Base-by-base conservation (phyloP, 2,797 vertebrate species). In the Hirundo rustica region DNA sequence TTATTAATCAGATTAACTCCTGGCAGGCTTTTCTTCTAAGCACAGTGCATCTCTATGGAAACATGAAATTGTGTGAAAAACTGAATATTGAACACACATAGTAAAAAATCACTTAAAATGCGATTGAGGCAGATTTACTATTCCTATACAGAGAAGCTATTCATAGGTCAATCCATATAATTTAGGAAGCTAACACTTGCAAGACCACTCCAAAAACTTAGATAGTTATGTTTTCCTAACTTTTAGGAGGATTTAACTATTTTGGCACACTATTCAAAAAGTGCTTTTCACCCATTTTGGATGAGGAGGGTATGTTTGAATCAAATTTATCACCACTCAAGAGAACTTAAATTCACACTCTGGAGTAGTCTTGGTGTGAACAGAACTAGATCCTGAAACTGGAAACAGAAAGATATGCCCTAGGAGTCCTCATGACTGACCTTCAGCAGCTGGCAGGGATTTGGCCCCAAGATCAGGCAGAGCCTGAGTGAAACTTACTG, bases 1-100 rank as follows among this genome's bases (percentile, higher is more conserved):
- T 67, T 74, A 70, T 75, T 92, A 84, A 84, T 75, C 54, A 48
- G 70, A 88, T 92, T 90, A 92, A 85, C 7, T 92, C 16, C 32
- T 89, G 64, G n/a, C n/a, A 79, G 36, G 18, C 9, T 64, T 92
- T 86, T 81, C 44, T 88, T 79, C n/a, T 60, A 88, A 86, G 81
- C 36, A 53, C 0, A 16, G 34, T n/a, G 14, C 9, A 54, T 66
- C 45, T 85, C 81, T 66, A 53, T 81, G 78, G 74, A 87, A 94
- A 95, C 55, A 51, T 5, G 85, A 25, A 48, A 71, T 22, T 36
- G 5, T 36, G 26, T 27, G 47, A 65, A 89, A 93, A 88, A 88
- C 45, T 26, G 34, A 62, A 81, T 60, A 64, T 73, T 40, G 71
- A 84, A 67, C 10, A 61, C 21, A 71, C 18, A 29, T 32, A 85